phyloP scores from a whole-genome alignment of 2,888 invertebrate species.

The Noctuana brunneofusca region DNA sequence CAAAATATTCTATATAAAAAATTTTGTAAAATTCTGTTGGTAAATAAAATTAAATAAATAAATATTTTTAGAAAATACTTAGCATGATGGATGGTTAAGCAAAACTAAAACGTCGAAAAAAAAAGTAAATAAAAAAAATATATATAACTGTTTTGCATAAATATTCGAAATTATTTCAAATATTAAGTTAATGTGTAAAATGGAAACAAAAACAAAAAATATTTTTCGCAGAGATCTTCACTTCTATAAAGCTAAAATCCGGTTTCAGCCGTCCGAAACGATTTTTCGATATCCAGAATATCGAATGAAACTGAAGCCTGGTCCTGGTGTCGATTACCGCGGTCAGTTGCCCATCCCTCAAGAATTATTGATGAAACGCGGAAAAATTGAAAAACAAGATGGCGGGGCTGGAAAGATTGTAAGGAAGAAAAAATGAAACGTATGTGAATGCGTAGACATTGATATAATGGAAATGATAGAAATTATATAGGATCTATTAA shows the following conservation, averaged over 20 bases:
- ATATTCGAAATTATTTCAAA: too few species aligned
- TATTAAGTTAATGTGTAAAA: background rate
- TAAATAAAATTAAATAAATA: too few species aligned
- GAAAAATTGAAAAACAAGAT: conserved; percentile 34
- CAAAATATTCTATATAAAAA: too few species aligned
- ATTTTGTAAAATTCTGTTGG: too few species aligned
- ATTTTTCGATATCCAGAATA: conserved; percentile 45
- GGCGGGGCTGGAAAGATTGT: conserved; percentile 6
- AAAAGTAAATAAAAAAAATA: too few species aligned
- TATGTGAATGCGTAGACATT: background rate
- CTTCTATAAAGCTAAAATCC: conserved; percentile 43
- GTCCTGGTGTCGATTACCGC: conserved; percentile 51
- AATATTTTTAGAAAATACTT: too few species aligned
- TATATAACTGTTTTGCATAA: too few species aligned
- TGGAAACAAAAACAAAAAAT: background rate
- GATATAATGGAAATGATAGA: background rate
- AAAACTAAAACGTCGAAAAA: too few species aligned
- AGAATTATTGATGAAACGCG: conserved; percentile 48
- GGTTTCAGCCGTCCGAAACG: conserved; percentile 44
- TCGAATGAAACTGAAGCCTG: conserved; percentile 48
- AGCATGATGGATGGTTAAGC: too few species aligned
- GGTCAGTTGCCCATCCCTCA: conserved; percentile 56
- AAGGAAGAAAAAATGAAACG: conserved; percentile 3
- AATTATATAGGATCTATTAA: too few species aligned
- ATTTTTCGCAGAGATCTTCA: conserved; percentile 43